These are phyloP conservation scores for Aegotheles bennettii DNA, from an alignment of 2,113 vertebrate genomes.

Conservation along the genomic window DNA sequence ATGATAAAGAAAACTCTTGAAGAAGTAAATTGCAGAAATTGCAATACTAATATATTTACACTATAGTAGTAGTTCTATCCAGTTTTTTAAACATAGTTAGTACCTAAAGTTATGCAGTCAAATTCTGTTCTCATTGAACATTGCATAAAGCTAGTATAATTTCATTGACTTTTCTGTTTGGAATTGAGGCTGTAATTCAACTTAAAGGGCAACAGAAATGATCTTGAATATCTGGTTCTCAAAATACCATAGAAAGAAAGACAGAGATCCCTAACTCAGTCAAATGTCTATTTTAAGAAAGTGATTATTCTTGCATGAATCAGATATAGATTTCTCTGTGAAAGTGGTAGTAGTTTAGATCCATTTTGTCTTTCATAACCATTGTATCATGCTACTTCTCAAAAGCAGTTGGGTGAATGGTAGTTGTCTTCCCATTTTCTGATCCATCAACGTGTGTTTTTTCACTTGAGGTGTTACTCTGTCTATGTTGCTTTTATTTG, in stretches of 20 bases:
- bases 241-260: background rate
- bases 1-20: background rate
- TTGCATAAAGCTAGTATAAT: background rate
- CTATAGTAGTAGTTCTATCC: background rate
- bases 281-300: background rate
- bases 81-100: background rate
- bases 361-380: background rate
- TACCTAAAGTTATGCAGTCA: background rate
- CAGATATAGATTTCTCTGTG: background rate
- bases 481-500: background rate
- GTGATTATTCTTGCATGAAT: background rate
- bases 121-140: background rate
- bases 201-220: background rate
- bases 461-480: background rate
- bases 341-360: background rate
- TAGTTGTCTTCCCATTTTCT: background rate
- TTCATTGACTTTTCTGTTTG: background rate
- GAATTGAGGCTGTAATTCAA: background rate
- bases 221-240: background rate
- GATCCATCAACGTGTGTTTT: background rate
- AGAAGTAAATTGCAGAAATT: background rate
- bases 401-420: background rate
- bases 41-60: background rate
- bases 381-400: background rate
- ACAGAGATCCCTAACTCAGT: background rate